phyloP scores from a whole-genome alignment of 2,113 vertebrate genomes.

The Cyanoderma ruficeps region DNA sequence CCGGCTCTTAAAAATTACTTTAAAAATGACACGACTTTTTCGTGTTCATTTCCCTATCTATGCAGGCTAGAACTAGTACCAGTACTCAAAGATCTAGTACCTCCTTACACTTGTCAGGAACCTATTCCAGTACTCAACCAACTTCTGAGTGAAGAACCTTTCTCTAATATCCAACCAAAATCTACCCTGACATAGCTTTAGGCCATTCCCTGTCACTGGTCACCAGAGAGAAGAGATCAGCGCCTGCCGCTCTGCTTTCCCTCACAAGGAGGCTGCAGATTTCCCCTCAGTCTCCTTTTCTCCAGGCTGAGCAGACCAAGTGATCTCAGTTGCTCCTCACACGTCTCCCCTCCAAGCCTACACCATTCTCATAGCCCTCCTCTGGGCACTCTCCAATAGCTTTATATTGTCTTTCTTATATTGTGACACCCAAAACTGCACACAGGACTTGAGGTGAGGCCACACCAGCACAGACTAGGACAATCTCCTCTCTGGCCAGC shows the following conservation, averaged over 20 bases:
- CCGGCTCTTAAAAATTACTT: background rate
- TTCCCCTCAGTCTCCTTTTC: background rate
- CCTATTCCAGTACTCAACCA: background rate
- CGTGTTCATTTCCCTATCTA: background rate
- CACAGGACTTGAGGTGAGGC: background rate
- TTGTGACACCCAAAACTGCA: background rate
- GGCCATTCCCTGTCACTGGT: background rate
- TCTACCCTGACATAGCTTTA: background rate
- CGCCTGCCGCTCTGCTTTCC: background rate
- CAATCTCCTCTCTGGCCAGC: background rate
- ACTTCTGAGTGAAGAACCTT: background rate
- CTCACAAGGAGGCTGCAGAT: background rate
- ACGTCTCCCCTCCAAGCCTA: accelerated
- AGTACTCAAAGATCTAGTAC: background rate
- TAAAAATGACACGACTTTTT: background rate
- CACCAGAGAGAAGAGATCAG: background rate
- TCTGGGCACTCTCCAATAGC: background rate
- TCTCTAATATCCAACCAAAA: background rate
- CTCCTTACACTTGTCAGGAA: background rate
- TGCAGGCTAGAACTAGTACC: background rate
- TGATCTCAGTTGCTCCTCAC: background rate
- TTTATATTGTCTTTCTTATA: background rate
- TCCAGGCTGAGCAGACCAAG: background rate
- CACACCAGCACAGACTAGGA: accelerated
- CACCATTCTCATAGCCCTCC: background rate